Percentiles rank a stretch among this genome's conserved stretches.
Evolutionary conservation across 2,888 invertebrate species (phyloP).

Genomic region (Nemapogon koenigi): DNA sequence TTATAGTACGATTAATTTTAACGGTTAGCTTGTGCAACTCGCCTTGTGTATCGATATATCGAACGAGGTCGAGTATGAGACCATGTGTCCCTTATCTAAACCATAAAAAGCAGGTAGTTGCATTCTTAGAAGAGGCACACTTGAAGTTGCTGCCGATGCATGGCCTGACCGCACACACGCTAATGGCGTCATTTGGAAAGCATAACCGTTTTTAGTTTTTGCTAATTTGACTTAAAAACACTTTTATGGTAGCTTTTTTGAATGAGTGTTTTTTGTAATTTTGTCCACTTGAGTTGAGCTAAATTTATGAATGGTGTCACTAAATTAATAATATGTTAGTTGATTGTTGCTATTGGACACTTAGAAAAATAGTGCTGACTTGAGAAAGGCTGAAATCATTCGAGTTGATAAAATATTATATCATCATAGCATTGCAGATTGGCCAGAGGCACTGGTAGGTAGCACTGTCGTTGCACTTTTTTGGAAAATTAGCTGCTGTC

Average conservation of each 20-base stretch:
- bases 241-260: neutral
- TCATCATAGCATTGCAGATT: too few species aligned
- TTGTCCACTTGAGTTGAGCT: too few species aligned
- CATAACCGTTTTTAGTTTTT: slow-evolving; percentile 11
- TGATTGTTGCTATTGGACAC: too few species aligned
- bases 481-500: too few species aligned
- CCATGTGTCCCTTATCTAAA: slow-evolving; percentile 28
- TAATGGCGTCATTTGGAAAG: slow-evolving; percentile 30
- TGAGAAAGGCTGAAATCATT: too few species aligned
- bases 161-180: slow-evolving; percentile 17
- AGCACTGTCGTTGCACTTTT: too few species aligned
- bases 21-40: slow-evolving; percentile 1
- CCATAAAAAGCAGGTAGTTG: slow-evolving; percentile 58
- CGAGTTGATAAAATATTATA: too few species aligned
- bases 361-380: too few species aligned
- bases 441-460: too few species aligned
- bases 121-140: slow-evolving; percentile 38
- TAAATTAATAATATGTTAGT: too few species aligned
- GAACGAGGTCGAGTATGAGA: slow-evolving; percentile 35
- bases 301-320: too few species aligned
- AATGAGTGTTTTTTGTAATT: neutral
- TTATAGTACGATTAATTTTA: slow-evolving; percentile 3
- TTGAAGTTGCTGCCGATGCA: slow-evolving; percentile 15
- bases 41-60: slow-evolving; percentile 30
- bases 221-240: slow-evolving; percentile 1